Evolutionary conservation across 2,113 vertebrate genomes (phyloP).

Genomic region (Chionodraco myersi): DNA sequence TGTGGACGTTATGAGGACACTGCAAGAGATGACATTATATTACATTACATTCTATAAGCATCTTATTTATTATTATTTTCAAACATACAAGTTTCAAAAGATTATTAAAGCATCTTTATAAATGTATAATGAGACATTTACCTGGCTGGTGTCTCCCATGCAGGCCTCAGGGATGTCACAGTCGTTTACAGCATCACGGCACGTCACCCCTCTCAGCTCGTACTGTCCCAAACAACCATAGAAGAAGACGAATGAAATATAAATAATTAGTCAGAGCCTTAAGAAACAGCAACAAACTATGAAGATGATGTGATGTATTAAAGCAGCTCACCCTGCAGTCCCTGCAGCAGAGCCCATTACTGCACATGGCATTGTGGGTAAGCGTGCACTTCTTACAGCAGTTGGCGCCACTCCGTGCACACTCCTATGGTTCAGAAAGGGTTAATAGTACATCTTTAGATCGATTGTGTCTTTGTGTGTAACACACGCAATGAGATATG

Average conservation of each 20-base stretch:
- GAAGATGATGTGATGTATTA: neutral
- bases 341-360: slow-evolving; percentile 94
- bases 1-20: slow-evolving; percentile 97
- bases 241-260: neutral
- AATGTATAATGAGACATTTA: slow-evolving; percentile 47
- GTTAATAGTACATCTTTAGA: neutral
- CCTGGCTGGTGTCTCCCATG: slow-evolving; percentile 96
- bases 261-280: neutral
- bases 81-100: too few relatives aligned
- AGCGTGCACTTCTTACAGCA: slow-evolving; percentile 99
- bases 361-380: slow-evolving; percentile 97
- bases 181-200: slow-evolving; percentile 91
- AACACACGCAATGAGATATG: neutral
- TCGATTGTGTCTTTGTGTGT: neutral
- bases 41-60: too few relatives aligned
- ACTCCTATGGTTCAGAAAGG: slow-evolving; percentile 84
- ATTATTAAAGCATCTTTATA: neutral
- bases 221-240: slow-evolving; percentile 81
- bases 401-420: slow-evolving; percentile 87
- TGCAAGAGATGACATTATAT: slow-evolving; percentile 63
- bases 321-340: slow-evolving; percentile 89
- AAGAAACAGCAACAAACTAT: neutral
- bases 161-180: slow-evolving; percentile 95
- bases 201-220: slow-evolving; percentile 89
- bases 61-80: too few relatives aligned